Conservation (phyloP, 1,140 invertebrate genomes). For the Saccostrea echinata region DNA sequence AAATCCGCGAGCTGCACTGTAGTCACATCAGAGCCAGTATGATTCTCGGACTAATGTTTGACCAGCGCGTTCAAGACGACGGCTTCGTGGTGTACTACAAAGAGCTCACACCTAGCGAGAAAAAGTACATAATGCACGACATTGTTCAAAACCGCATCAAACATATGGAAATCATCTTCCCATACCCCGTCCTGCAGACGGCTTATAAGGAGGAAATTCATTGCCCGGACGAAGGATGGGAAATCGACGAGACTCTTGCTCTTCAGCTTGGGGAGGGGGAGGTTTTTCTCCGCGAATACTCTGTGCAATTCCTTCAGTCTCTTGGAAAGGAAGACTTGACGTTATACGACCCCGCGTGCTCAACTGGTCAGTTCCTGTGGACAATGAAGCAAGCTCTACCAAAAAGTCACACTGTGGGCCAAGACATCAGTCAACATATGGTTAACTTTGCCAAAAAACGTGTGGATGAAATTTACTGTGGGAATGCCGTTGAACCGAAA, state of each 20-base stretch:
- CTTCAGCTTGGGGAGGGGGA: conserved; percentile 68
- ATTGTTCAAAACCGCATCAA: conserved; percentile 57
- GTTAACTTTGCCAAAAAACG: conserved; percentile 65
- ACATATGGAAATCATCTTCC: conserved; percentile 62
- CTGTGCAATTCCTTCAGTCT: conserved; percentile 59
- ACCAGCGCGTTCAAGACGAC: conserved; percentile 63
- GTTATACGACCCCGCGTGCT: conserved; percentile 69
- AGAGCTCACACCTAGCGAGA: conserved; percentile 60
- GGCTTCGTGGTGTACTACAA: conserved; percentile 62
- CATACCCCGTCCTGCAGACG: conserved; percentile 61
- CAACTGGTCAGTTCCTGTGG: conserved; percentile 66
- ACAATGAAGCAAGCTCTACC: conserved; percentile 63
- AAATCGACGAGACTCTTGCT: conserved; percentile 68
- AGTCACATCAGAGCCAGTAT: conserved; percentile 65
- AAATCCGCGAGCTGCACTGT: conserved; percentile 69
- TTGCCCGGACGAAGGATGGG: conserved; percentile 68
- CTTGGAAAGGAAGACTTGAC: conserved; percentile 57
- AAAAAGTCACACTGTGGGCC: conserved; percentile 60
- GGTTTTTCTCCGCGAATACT: conserved; percentile 63
- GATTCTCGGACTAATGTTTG: conserved; percentile 63
- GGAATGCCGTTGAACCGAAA: conserved; percentile 64
- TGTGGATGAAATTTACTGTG: conserved; percentile 66
- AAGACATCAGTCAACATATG: conserved; percentile 67
- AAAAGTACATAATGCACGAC: conserved; percentile 63
- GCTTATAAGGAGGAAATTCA: conserved; percentile 61